phyloP scores from a whole-genome alignment of 2,113 vertebrate genomes.

The Tor tambroides region DNA sequence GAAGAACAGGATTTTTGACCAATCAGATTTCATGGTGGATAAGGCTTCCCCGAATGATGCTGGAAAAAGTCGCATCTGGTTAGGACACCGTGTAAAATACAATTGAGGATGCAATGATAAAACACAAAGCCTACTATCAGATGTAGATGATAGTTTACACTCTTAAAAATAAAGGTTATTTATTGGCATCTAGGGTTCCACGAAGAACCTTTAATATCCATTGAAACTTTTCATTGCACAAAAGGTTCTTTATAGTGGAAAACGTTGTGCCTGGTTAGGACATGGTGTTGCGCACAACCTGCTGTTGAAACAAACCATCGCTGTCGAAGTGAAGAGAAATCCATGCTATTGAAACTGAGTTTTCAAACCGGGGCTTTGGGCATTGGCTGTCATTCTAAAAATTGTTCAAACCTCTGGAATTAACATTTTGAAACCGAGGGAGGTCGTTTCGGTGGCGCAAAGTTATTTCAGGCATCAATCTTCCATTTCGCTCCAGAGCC shows the following conservation, averaged over 20 bases:
- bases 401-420: slow-evolving; percentile 27
- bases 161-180: background rate
- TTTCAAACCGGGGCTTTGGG: slow-evolving; percentile 17
- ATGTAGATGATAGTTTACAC: background rate
- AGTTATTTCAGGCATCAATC: slow-evolving; percentile 24
- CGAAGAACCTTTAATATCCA: background rate
- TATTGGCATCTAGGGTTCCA: background rate
- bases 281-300: background rate
- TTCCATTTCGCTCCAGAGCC: slow-evolving; percentile 23
- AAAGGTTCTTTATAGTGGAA: background rate
- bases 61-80: background rate
- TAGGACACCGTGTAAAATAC: background rate
- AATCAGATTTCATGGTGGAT: background rate
- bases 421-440: slow-evolving; percentile 18
- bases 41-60: background rate
- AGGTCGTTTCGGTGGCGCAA: background rate
- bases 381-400: slow-evolving; percentile 12
- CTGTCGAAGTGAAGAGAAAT: slow-evolving; percentile 29
- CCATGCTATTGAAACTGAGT: background rate
- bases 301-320: slow-evolving; percentile 15
- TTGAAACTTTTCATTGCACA: background rate
- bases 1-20: background rate
- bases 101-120: background rate
- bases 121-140: slow-evolving; percentile 6
- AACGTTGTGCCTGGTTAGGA: background rate